Conservation (phyloP, 1,140 invertebrate species). For the Drosophila sproati region DNA sequence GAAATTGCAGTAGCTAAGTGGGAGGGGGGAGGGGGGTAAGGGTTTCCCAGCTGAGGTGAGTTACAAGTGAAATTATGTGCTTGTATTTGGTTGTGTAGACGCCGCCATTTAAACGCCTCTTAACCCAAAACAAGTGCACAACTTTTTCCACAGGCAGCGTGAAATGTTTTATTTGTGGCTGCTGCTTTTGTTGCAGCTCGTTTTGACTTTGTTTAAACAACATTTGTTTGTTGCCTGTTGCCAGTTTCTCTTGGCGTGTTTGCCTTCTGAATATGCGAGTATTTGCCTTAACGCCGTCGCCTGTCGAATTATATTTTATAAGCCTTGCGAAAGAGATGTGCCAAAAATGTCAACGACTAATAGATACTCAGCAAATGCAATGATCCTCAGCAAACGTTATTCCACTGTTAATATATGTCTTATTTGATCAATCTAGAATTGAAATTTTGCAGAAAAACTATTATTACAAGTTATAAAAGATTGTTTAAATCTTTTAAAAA, state of each 20-base stretch:
- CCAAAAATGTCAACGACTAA: not conserved
- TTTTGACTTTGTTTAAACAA: constrained; percentile 52
- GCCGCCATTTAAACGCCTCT: constrained; percentile 32
- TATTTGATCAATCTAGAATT: too few species aligned
- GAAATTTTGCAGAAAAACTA: too few species aligned
- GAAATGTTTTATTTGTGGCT: constrained; percentile 34
- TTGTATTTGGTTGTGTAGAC: constrained; percentile 37
- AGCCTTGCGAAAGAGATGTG: constrained; percentile 31
- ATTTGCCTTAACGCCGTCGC: constrained; percentile 57
- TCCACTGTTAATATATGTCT: too few species aligned
- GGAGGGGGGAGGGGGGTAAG: not conserved
- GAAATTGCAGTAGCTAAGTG: constrained; percentile 60
- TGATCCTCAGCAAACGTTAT: too few species aligned
- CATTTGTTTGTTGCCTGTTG: constrained; percentile 32
- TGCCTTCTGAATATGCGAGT: constrained; percentile 52
- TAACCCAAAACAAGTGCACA: constrained; percentile 46
- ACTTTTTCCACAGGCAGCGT: constrained; percentile 37
- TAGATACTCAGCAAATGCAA: not conserved
- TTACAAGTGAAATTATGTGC: constrained; percentile 68
- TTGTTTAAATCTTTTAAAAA: too few species aligned
- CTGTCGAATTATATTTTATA: constrained; percentile 78
- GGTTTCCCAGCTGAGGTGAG: constrained; percentile 7
- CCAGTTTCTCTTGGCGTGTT: constrained; percentile 13
- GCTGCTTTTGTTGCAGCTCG: constrained; percentile 34
- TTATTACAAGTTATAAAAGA: too few species aligned